Conservation (phyloP, 2,113 vertebrate species). For the Atlantisia rogersi region DNA sequence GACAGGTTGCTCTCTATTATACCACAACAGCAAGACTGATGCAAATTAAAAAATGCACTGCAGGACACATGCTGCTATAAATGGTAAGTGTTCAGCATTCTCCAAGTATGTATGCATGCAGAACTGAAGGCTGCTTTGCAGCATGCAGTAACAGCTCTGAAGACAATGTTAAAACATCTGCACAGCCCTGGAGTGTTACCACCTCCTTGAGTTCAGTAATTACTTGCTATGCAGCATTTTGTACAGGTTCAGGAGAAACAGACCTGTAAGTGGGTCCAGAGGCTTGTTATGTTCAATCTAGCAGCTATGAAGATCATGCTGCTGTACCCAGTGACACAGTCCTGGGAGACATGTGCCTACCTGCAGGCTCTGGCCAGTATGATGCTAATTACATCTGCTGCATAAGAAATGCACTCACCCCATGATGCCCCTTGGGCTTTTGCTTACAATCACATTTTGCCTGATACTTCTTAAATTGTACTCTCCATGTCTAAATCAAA, state of each 20-base stretch:
- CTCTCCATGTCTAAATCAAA: neutral
- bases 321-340: neutral
- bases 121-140: neutral
- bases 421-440: neutral
- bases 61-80: neutral
- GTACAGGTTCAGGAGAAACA: neutral
- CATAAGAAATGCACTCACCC: neutral
- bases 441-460: neutral
- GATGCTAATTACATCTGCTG: neutral
- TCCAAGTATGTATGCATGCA: rapidly evolving
- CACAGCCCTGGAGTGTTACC: neutral
- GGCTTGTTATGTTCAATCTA: neutral
- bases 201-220: neutral
- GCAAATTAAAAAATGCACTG: neutral
- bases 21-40: neutral
- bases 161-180: neutral
- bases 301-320: neutral
- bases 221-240: neutral
- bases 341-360: neutral
- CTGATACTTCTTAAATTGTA: neutral
- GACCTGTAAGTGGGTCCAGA: neutral
- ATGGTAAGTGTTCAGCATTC: neutral
- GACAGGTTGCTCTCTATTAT: neutral
- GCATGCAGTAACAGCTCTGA: neutral
- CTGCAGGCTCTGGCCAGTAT: neutral